Evolutionary conservation across 2,888 invertebrate species (phyloP).

Genomic region (Exephanes ischioxanthus): DNA sequence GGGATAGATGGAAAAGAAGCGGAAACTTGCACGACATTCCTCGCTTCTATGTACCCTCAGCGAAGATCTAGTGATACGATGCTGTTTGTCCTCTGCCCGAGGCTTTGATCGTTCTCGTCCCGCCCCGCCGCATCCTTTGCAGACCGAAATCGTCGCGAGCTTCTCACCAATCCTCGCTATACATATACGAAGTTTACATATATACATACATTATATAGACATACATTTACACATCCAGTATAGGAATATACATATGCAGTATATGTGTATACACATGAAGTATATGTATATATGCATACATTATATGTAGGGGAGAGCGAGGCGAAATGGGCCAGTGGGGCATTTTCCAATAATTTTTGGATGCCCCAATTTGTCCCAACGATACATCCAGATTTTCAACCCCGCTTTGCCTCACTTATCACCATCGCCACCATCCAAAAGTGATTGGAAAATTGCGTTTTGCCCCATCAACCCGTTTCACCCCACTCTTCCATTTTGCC

Average conservation of each 20-base stretch:
- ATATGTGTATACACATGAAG: not conserved
- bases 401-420: too few relatives aligned
- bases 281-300: not conserved
- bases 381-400: too few relatives aligned
- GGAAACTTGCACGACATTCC: constrained; percentile 14
- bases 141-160: constrained; percentile 46
- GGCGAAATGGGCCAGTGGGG: too few relatives aligned
- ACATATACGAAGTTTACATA: not conserved
- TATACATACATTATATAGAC: not conserved
- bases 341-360: too few relatives aligned
- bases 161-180: constrained; percentile 26
- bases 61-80: constrained; percentile 35
- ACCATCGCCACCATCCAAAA: too few relatives aligned
- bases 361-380: too few relatives aligned
- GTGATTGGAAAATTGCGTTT: too few relatives aligned
- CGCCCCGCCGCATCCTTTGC: constrained; percentile 38
- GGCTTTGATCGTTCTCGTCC: constrained; percentile 49
- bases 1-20: constrained; percentile 18
- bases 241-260: too few relatives aligned
- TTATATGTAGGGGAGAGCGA: too few relatives aligned
- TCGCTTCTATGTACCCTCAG: constrained; percentile 1
- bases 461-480: too few relatives aligned
- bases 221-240: not conserved
- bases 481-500: too few relatives aligned
- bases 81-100: constrained; percentile 29